Evolutionary conservation across 1,140 invertebrate species (phyloP), one percentile per base, ranked within the genome.

Genomic region (Euborellia annulipes): DNA sequence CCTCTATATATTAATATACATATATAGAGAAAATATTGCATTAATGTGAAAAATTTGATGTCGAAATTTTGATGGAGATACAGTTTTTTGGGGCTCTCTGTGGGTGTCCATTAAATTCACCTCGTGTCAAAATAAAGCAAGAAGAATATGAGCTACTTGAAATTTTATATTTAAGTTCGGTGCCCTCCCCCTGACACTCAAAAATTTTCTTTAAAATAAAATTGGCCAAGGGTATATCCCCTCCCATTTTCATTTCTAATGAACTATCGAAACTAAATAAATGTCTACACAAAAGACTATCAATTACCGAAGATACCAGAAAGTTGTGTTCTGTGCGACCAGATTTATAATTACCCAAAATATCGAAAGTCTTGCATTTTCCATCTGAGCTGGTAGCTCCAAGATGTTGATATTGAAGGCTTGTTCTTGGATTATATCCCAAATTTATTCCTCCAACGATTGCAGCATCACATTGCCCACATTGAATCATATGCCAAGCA

Each of bases 351-450:
- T n/a, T n/a, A n/a, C n/a, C n/a, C n/a, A 21, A 42, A 6, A 21
- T 17, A 21, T 21, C 9, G 41, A 42, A 42, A 13, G 9, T n/a
- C 22, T 42, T 30, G 9, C 41, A 42, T n/a, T 9, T 34, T n/a
- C 81, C 80, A 58, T 81, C 76, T 19, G 63, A 51, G 2, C 73
- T 74, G 7, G 82, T 56, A 64, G 80, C 71, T 19, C 70, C 70
- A 43, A 83, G 62, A 39, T 17, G 8, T 7, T 8, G 9, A 7
- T 32, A 84, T 51, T 82, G 70, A 48, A 76, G 60, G 4, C 78
- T 70, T 19, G 71, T 68, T 40, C 71, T 68, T 3, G 79, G 74
- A 52, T 77, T 76, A n/a, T 82, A 53, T 27, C 72, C 67, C 3
- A 85, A 55, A 56, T 62, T 69, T 18, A 70, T 67, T 17, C 72